Percentiles rank a stretch among this genome's conserved stretches.
Evolutionary conservation across 2,888 invertebrate species (phyloP).

Genomic region (Thymelicus acteon): DNA sequence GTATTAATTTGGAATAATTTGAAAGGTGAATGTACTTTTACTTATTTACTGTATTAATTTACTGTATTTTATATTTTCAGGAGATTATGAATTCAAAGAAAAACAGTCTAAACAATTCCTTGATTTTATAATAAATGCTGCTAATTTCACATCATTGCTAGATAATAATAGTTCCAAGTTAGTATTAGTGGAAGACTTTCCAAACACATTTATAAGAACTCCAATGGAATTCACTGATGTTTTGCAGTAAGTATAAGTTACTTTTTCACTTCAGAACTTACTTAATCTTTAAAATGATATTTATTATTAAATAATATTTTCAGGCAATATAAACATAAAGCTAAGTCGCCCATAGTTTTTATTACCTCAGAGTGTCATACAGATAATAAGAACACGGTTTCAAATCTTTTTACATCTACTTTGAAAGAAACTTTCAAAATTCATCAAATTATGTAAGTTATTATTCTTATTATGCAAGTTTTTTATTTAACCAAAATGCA

Average conservation of each 20-base stretch:
- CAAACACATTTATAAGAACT: constrained; percentile 89
- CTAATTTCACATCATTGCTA: constrained; percentile 89
- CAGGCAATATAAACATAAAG: constrained; percentile 85
- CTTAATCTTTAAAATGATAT: no score
- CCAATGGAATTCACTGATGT: constrained; percentile 87
- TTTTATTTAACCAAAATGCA: not conserved
- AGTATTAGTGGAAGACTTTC: constrained; percentile 92
- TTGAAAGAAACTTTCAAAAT: constrained; percentile 87
- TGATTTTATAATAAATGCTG: constrained; percentile 91
- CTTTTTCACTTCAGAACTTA: not conserved
- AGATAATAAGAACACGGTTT: constrained; percentile 83
- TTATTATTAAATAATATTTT: constrained; percentile 47
- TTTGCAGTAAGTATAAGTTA: constrained; percentile 85
- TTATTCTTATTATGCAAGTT: not conserved
- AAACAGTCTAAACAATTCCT: constrained; percentile 89
- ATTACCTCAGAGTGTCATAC: constrained; percentile 89
- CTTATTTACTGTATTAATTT: not conserved
- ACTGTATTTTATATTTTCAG: constrained; percentile 52
- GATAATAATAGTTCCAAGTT: constrained; percentile 83
- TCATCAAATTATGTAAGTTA: constrained; percentile 86
- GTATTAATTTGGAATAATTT: no score
- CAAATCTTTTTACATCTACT: constrained; percentile 87
- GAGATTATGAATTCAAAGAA: constrained; percentile 75
- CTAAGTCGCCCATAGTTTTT: constrained; percentile 88
- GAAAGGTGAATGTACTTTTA: no score